Evolutionary conservation across 2,888 invertebrate genomes (phyloP).

Genomic region (Tenthredo notha): DNA sequence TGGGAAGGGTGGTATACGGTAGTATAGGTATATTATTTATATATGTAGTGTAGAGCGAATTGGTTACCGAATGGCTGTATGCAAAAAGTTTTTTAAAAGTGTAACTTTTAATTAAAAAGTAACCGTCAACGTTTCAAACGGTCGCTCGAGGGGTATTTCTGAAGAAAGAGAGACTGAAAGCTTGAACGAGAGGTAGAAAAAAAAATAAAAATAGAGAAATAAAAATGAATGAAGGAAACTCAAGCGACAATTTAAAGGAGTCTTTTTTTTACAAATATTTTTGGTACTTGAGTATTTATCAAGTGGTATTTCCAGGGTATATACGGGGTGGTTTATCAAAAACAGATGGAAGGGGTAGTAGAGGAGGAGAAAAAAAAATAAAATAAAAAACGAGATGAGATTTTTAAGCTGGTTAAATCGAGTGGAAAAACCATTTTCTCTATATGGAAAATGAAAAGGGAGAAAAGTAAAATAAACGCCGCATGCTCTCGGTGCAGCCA

Average conservation of each 20-base stretch:
- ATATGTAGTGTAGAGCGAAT: neutral
- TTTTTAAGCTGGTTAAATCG: conserved; percentile 36
- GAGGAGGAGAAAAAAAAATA: neutral
- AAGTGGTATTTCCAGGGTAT: neutral
- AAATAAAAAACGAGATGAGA: neutral
- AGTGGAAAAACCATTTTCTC: conserved; percentile 15
- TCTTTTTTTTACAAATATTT: conserved; percentile 21
- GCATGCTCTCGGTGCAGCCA: neutral
- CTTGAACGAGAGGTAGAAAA: neutral
- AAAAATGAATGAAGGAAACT: neutral
- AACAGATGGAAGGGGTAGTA: conserved; percentile 5
- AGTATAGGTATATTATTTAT: neutral
- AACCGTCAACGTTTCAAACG: conserved; percentile 63
- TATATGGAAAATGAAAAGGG: conserved; percentile 11
- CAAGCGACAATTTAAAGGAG: conserved; percentile 19
- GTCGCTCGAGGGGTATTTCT: conserved; percentile 35
- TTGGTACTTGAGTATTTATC: conserved; percentile 23
- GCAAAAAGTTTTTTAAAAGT: conserved; percentile 55
- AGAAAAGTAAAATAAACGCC: conserved; percentile 15
- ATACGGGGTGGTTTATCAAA: neutral
- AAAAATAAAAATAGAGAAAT: neutral
- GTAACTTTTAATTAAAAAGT: conserved; percentile 71
- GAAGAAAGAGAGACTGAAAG: conserved; percentile 30
- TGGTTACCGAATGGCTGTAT: neutral
- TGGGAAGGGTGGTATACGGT: neutral